Conservation (phyloP, 2,113 vertebrate species). For the Panthera tigris region DNA sequence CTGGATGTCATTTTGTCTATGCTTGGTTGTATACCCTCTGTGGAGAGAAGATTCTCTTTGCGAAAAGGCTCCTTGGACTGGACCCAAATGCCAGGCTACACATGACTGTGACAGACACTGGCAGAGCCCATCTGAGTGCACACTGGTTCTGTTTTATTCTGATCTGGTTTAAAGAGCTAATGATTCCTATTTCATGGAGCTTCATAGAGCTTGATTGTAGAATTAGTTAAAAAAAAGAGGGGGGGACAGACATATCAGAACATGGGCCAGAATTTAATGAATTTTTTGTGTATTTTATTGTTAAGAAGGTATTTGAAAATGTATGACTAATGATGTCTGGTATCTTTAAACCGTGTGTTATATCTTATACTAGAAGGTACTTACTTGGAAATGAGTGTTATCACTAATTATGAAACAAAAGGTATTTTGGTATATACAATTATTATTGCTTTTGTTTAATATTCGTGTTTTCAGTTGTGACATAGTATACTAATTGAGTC, state of each 20-base stretch:
- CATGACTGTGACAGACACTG: neutral
- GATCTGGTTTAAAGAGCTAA: neutral
- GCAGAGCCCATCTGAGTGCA: neutral
- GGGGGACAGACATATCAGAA: neutral
- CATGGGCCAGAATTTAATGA: neutral
- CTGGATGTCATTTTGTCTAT: neutral
- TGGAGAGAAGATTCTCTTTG: neutral
- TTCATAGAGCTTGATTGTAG: neutral
- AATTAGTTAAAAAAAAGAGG: neutral
- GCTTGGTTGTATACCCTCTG: neutral
- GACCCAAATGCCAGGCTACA: neutral
- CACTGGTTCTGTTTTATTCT: neutral
- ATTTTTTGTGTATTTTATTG: neutral
- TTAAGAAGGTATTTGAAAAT: neutral
- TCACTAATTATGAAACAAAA: constrained; percentile 21
- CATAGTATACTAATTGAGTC: neutral
- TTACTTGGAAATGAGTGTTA: neutral
- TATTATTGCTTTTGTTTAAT: neutral
- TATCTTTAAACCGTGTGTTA: neutral
- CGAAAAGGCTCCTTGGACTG: neutral
- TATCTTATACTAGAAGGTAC: neutral
- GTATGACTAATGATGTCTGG: neutral
- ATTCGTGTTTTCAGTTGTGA: neutral
- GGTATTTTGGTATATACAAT: neutral
- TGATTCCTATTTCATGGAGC: neutral